These are phyloP conservation scores for Pyrochroa serraticornis DNA, from an alignment of 2,888 invertebrate species.

Conservation along the genomic window DNA sequence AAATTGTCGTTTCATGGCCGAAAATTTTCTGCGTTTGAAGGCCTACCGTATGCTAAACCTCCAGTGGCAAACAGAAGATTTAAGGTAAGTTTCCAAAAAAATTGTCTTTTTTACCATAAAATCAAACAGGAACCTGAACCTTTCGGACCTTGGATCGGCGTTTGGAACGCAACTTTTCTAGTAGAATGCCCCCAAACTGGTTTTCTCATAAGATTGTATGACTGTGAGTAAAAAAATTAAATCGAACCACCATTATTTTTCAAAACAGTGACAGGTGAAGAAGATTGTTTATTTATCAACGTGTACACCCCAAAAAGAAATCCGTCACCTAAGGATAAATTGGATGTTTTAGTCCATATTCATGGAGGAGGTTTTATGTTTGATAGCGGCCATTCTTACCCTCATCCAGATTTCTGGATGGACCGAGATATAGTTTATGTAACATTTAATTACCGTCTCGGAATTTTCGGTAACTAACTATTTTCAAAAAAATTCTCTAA, in stretches of 20 bases:
- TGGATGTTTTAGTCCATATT: conserved; percentile 67
- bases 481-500: background rate
- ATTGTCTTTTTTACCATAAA: background rate
- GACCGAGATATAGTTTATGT: conserved; percentile 67
- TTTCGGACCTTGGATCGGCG: conserved; percentile 64
- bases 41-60: conserved; percentile 24
- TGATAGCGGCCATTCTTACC: conserved; percentile 63
- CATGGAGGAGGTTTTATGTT: conserved; percentile 71
- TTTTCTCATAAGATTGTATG: background rate
- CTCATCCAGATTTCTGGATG: conserved; percentile 64
- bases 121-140: conserved; percentile 60
- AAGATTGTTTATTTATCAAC: conserved; percentile 68
- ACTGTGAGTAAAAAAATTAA: too few relatives aligned
- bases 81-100: background rate
- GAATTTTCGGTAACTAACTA: conserved; percentile 62
- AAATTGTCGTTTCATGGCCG: conserved; percentile 6
- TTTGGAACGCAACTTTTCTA: conserved; percentile 65
- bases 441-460: conserved; percentile 70
- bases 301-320: conserved; percentile 61
- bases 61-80: conserved; percentile 20
- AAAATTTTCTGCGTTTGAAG: conserved; percentile 14
- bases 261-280: conserved; percentile 56
- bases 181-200: conserved; percentile 7
- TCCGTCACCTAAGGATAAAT: conserved; percentile 15
- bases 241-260: background rate